These are phyloP conservation scores for Dichetophora obliterata DNA, from an alignment of 2,888 invertebrate species.

Conservation along the genomic window DNA sequence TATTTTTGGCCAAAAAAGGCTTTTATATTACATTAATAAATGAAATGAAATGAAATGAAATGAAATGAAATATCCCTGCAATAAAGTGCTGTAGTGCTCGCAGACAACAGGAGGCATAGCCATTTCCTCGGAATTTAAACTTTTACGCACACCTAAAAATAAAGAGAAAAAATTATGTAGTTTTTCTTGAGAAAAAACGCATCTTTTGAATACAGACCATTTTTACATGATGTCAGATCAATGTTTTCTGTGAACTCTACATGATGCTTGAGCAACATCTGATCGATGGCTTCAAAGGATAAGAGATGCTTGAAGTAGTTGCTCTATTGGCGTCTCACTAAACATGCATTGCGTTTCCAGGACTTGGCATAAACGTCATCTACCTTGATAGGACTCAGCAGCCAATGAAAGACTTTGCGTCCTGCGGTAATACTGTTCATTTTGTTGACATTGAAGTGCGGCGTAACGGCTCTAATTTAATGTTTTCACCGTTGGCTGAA, in stretches of 20 bases:
- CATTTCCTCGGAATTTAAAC: slow-evolving; percentile 85
- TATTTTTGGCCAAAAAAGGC: too few relatives aligned
- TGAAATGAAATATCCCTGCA: slow-evolving; percentile 97
- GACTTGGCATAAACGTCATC: slow-evolving; percentile 76
- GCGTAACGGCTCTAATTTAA: slow-evolving; percentile 48
- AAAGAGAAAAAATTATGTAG: slow-evolving; percentile 5
- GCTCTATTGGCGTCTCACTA: slow-evolving; percentile 74
- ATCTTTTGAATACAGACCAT: slow-evolving; percentile 71
- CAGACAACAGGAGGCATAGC: slow-evolving; percentile 77
- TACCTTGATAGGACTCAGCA: slow-evolving; percentile 77
- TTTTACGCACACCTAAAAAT: slow-evolving; percentile 75
- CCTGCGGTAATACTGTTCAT: slow-evolving; percentile 74
- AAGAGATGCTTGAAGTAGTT: slow-evolving; percentile 82
- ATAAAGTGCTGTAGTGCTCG: slow-evolving; percentile 85
- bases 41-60: too few relatives aligned
- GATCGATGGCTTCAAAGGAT: slow-evolving; percentile 82
- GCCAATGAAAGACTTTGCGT: slow-evolving; percentile 77
- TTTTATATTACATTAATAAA: too few relatives aligned
- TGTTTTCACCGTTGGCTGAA: neutral
- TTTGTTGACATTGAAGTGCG: slow-evolving; percentile 42
- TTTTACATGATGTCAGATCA: slow-evolving; percentile 88
- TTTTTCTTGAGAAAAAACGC: too few relatives aligned
- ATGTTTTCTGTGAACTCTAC: slow-evolving; percentile 89
- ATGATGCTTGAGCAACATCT: slow-evolving; percentile 80
- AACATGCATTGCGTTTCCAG: slow-evolving; percentile 87